These are phyloP conservation scores for Ophioderma brevispina DNA, from an alignment of 35 echinoderm and acorn worm species.

Conservation along the genomic window DNA sequence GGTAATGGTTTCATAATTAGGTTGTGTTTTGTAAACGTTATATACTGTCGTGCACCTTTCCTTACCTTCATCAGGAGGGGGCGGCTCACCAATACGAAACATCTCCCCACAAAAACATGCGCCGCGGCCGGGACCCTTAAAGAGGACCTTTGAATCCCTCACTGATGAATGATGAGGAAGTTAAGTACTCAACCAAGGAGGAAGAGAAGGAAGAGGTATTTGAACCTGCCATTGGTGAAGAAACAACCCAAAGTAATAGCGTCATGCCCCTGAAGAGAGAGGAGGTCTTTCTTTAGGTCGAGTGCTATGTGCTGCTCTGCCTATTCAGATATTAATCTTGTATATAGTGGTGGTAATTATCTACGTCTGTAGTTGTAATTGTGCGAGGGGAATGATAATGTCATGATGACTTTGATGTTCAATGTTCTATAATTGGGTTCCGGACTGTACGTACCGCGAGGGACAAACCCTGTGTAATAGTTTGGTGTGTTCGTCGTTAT, in stretches of 20 bases:
- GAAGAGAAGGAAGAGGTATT: background rate
- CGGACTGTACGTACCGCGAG: constrained; percentile 81
- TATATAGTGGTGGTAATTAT: constrained; percentile 69
- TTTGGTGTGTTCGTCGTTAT: background rate
- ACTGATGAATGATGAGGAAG: background rate
- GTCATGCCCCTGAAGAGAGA: too few relatives aligned
- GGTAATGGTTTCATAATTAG: too few relatives aligned
- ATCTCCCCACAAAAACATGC: background rate
- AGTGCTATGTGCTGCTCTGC: constrained; percentile 57
- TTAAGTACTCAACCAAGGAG: background rate
- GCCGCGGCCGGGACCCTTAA: background rate
- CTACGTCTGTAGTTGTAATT: constrained; percentile 61
- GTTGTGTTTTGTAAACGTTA: too few relatives aligned
- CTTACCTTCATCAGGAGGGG: background rate
- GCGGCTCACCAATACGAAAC: background rate
- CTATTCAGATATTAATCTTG: constrained; percentile 80
- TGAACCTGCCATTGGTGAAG: background rate
- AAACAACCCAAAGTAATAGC: too few relatives aligned
- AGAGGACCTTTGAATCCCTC: constrained; percentile 2
- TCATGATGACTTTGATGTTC: constrained; percentile 70
- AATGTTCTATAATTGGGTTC: constrained; percentile 52
- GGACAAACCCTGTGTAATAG: constrained; percentile 77
- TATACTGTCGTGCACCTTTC: background rate
- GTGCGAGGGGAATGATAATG: constrained; percentile 66
- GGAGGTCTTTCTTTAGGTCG: constrained; percentile 45